Base-by-base conservation (phyloP, 92 coral and sea anemone genomes). In the Siderastrea radians region DNA sequence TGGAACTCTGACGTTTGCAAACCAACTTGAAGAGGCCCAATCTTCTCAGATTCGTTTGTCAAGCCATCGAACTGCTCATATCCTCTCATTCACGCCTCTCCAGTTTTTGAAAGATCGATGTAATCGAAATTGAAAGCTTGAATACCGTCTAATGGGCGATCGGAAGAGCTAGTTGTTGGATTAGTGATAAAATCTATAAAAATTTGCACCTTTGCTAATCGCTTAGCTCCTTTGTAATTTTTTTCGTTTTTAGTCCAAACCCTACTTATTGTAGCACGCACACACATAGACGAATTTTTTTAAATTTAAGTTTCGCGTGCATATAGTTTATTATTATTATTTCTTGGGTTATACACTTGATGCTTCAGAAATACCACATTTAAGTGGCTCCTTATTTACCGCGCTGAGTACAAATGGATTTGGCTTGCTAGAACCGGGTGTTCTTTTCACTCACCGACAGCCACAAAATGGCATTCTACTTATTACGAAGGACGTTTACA, bases 51-150 rank as follows among this genome's bases (percentile, higher is more conserved):
- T 49, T 78, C 63, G 79, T 87, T 87, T 79, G 80, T 73, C 77
- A 43, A 74, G 72, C 82, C 82, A 72, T 80, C 75, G 67, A 84
- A 89, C 4, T 1, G 69, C 65, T 45, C 49, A 79, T 77, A 76
- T 81, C 74, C 91, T 79, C 77, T 84, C 78, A 85, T 88, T 86
- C 93, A 92, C 90, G 78, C 96, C 98, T 95, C 98, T 93, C 80
- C 80, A 91, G 67, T 69, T 78, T 85, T 91, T 86, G 93, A 91
- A 90, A 91, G 92, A 83, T 87, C 94, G 98, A 93, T 93, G 83
- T 88, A 95, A 95, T 95, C 98, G 92, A 88, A 75, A 88, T 59
- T 91, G 91, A 88, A 93, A 93, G 90, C 84, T 77, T 83, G 72
- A 79, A 73, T 80, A 84, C 79, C 87, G 74, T 54, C 95, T 89